phyloP scores from a whole-genome alignment of 2,113 vertebrate genomes.

The Uria lomvia region DNA sequence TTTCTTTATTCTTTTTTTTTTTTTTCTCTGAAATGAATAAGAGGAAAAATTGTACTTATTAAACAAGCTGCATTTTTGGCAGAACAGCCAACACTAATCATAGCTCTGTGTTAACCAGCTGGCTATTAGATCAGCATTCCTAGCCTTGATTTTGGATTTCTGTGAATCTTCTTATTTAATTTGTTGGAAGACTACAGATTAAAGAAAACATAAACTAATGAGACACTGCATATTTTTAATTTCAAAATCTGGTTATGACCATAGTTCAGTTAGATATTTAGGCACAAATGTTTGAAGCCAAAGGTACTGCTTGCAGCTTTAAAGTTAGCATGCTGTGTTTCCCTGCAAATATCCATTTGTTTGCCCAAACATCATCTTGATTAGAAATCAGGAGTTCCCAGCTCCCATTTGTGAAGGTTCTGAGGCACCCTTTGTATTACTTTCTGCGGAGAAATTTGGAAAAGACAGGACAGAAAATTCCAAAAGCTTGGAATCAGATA shows the following conservation, averaged over 20 bases:
- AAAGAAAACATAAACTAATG: conserved; percentile 26
- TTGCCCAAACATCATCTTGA: neutral
- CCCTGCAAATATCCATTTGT: conserved; percentile 17
- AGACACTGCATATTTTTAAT: neutral
- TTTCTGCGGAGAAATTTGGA: neutral
- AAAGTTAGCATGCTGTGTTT: neutral
- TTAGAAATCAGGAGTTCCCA: neutral
- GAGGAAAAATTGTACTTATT: neutral
- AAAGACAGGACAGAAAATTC: neutral
- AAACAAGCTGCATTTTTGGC: neutral
- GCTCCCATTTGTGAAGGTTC: neutral
- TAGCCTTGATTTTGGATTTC: neutral
- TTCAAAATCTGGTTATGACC: neutral
- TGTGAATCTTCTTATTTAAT: neutral
- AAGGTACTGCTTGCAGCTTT: neutral
- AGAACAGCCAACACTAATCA: neutral
- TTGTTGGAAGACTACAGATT: neutral
- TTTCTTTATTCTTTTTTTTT: neutral
- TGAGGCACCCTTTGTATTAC: neutral
- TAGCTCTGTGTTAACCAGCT: neutral
- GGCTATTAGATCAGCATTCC: neutral
- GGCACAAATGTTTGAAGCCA: neutral
- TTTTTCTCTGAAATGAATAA: neutral
- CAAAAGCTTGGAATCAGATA: neutral
- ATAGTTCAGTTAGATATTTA: neutral